These are phyloP conservation scores for Leucoraja erinaceus DNA, from an alignment of 2,113 vertebrate species.

Conservation along the genomic window DNA sequence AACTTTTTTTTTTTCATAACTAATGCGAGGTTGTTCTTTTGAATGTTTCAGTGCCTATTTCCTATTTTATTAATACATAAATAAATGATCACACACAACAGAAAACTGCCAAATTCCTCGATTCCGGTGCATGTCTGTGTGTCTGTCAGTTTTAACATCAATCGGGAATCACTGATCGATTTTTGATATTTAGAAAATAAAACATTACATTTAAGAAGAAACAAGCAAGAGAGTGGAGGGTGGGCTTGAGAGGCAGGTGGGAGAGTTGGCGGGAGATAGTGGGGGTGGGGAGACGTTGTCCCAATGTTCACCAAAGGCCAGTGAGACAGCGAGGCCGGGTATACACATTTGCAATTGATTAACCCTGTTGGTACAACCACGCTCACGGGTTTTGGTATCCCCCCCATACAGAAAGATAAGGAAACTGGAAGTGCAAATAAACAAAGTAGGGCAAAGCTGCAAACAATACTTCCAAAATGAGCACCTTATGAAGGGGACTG, in stretches of 20 bases:
- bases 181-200: background rate
- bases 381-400: background rate
- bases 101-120: background rate
- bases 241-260: background rate
- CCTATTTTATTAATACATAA: no score
- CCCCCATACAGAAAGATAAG: background rate
- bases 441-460: background rate
- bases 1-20: background rate
- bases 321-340: background rate
- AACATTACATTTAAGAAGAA: no score
- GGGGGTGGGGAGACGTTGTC: background rate
- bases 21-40: background rate
- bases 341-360: background rate
- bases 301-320: background rate
- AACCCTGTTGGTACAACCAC: background rate
- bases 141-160: background rate
- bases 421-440: background rate
- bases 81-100: background rate
- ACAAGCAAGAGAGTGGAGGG: background rate
- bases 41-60: no score
- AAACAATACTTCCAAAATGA: slow-evolving; percentile 32
- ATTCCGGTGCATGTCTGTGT: background rate
- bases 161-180: background rate
- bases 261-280: background rate
- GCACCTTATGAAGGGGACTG: slow-evolving; percentile 39